These are phyloP conservation scores for Gasteruption jaculator DNA, from an alignment of 2,888 invertebrate genomes.

Conservation along the genomic window DNA sequence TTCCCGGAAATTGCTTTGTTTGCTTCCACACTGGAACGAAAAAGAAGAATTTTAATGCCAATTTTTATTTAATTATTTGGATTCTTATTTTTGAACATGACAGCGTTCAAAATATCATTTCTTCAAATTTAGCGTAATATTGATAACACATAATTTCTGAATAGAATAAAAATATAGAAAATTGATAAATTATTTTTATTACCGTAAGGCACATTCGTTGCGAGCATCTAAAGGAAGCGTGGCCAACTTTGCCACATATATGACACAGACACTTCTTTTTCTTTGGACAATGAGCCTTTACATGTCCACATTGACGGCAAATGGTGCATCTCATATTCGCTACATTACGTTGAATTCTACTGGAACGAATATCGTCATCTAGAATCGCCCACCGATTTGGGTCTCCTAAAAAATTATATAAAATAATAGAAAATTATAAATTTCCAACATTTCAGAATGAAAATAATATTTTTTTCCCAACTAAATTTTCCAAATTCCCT, in stretches of 20 bases:
- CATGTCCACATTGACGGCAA: constrained; percentile 65
- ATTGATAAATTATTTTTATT: too few relatives aligned
- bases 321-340: constrained; percentile 53
- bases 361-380: constrained; percentile 30
- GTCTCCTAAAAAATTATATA: constrained; percentile 32
- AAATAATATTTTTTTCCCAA: too few relatives aligned
- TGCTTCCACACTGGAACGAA: constrained; percentile 62
- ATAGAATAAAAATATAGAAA: constrained; percentile 5
- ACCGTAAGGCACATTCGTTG: constrained; percentile 68
- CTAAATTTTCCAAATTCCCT: too few relatives aligned
- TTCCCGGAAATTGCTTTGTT: constrained; percentile 34
- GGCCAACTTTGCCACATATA: constrained; percentile 67
- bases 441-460: too few relatives aligned
- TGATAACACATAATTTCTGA: constrained; percentile 2
- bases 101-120: background rate
- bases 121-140: constrained; percentile 7
- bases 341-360: constrained; percentile 26
- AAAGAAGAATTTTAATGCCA: constrained; percentile 1
- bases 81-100: background rate
- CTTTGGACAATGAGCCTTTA: constrained; percentile 58
- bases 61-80: background rate
- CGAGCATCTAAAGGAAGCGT: constrained; percentile 65
- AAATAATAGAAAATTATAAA: constrained; percentile 2
- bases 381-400: constrained; percentile 40
- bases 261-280: constrained; percentile 57